A percentile compares a stretch with the other conserved stretches of the same genome.
Evolutionary conservation across 2,888 invertebrate species (phyloP).

Genomic region (Dascillus cervinus): DNA sequence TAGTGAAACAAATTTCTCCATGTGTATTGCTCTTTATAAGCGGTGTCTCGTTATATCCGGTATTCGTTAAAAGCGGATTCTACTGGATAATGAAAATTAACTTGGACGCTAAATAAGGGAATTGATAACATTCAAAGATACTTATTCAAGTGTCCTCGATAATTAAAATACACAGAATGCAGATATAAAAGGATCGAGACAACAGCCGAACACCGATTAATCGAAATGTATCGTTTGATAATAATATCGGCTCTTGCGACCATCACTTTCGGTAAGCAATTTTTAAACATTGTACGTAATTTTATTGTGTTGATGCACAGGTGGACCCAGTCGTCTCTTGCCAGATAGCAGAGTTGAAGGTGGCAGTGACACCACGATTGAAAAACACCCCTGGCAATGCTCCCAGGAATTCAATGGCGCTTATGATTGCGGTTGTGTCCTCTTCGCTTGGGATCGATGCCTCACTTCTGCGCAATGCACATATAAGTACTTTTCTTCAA

Average conservation of each 20-base stretch:
- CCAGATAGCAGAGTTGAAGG: not conserved
- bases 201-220: too few relatives aligned
- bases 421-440: not conserved
- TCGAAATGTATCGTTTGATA: not conserved
- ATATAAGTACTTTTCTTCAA: not conserved
- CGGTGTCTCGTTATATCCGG: too few relatives aligned
- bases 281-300: not conserved
- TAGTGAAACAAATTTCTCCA: too few relatives aligned
- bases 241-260: not conserved
- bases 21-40: too few relatives aligned
- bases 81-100: too few relatives aligned
- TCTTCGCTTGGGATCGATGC: not conserved
- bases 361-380: not conserved
- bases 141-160: too few relatives aligned
- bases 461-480: not conserved
- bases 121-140: too few relatives aligned
- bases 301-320: not conserved
- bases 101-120: too few relatives aligned
- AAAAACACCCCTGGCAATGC: not conserved
- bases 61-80: too few relatives aligned
- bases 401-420: not conserved
- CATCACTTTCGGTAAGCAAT: not conserved
- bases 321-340: not conserved
- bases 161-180: too few relatives aligned
- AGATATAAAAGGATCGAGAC: too few relatives aligned